These are phyloP conservation scores for Antheraea yamamai DNA, from an alignment of 2,888 invertebrate genomes.

Conservation along the genomic window DNA sequence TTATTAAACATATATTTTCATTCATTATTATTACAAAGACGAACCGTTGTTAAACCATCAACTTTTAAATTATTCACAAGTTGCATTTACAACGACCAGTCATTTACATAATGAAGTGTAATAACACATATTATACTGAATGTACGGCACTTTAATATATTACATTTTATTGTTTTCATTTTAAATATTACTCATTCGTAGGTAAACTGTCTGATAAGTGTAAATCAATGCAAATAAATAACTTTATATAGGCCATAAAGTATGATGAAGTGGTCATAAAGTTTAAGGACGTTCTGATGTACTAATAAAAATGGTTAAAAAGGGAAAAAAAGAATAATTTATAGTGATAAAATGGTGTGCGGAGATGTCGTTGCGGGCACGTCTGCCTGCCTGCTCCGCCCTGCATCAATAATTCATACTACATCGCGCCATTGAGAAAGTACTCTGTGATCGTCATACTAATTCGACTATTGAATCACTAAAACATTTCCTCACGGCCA, in stretches of 20 bases:
- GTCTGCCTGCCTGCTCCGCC: slow-evolving; percentile 46
- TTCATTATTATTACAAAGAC: not conserved
- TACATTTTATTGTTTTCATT: not conserved
- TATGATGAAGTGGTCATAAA: slow-evolving; percentile 45
- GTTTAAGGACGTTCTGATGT: slow-evolving; percentile 50
- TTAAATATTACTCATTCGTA: not conserved
- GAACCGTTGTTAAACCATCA: not conserved
- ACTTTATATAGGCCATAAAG: slow-evolving; percentile 33
- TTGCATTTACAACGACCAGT: slow-evolving; percentile 18
- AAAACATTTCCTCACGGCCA: slow-evolving; percentile 54
- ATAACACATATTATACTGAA: not conserved
- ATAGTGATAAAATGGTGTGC: slow-evolving; percentile 66
- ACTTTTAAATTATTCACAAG: slow-evolving; percentile 11
- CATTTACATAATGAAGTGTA: not conserved
- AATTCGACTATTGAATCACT: slow-evolving; percentile 69
- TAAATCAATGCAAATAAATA: slow-evolving; percentile 42
- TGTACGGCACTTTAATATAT: not conserved
- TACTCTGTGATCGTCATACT: slow-evolving; percentile 78
- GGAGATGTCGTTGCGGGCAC: slow-evolving; percentile 51
- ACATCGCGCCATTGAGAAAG: slow-evolving; percentile 79
- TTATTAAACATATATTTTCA: not conserved
- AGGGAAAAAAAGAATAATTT: slow-evolving; percentile 56
- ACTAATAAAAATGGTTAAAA: slow-evolving; percentile 52
- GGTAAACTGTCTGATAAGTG: slow-evolving; percentile 23
- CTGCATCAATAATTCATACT: slow-evolving; percentile 76